A percentile compares a stretch with the other conserved stretches of the same genome.
Conservation (phyloP, 1,140 invertebrate genomes). For the Apis laboriosa region DNA sequence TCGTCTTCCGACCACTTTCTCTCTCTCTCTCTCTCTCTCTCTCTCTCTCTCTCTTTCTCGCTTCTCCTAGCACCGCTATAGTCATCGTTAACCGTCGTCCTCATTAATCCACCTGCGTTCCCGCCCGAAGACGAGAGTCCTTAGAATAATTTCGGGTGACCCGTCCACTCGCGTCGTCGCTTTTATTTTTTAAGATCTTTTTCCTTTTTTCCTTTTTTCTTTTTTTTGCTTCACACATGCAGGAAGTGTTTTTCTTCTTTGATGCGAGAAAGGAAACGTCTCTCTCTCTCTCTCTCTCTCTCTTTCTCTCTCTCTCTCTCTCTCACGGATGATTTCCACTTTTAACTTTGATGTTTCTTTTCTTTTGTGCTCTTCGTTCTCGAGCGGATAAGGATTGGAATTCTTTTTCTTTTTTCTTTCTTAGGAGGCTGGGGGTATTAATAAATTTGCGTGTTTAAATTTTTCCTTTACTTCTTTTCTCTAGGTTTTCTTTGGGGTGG, state of each 20-base stretch:
- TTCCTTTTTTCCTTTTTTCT: too few species aligned
- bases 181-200: not conserved
- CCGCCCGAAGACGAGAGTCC: slow-evolving; percentile 57
- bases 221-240: slow-evolving; percentile 61
- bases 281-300: slow-evolving; percentile 18
- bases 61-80: slow-evolving; percentile 28
- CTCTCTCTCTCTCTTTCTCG: slow-evolving; percentile 10
- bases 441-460: too few species aligned
- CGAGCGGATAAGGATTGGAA: slow-evolving; percentile 45
- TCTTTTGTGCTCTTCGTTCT: slow-evolving; percentile 36
- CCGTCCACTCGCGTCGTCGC: slow-evolving; percentile 73
- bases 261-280: slow-evolving; percentile 58
- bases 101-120: slow-evolving; percentile 21
- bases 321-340: slow-evolving; percentile 47
- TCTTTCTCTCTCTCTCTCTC: slow-evolving; percentile 26
- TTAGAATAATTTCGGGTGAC: slow-evolving; percentile 69
- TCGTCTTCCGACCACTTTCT: slow-evolving; percentile 44
- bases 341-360: slow-evolving; percentile 31
- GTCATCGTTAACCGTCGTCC: slow-evolving; percentile 21
- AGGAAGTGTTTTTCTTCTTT: slow-evolving; percentile 76
- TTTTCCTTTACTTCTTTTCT: too few species aligned
- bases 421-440: not conserved
- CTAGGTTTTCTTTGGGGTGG: not conserved
- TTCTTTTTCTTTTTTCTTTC: not conserved
- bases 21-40: slow-evolving; percentile 27